Evolutionary conservation across 2,113 vertebrate species (phyloP).

Genomic region (Patagioenas fasciata): DNA sequence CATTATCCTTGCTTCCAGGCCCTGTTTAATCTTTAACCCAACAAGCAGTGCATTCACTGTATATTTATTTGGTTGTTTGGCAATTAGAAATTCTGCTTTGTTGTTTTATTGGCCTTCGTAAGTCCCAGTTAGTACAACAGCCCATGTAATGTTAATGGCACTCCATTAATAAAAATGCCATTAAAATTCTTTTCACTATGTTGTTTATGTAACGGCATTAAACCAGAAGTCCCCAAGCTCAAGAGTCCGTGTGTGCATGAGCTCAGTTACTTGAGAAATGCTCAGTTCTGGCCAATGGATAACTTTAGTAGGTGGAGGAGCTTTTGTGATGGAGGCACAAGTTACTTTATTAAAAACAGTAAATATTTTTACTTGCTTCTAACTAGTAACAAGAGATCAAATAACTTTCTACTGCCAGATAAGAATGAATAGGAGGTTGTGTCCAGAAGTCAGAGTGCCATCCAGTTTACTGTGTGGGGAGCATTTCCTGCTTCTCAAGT

Average conservation of each 20-base stretch:
- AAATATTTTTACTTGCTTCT: constrained; percentile 8
- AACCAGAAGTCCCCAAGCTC: constrained; percentile 33
- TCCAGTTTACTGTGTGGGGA: not conserved
- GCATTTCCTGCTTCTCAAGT: not conserved
- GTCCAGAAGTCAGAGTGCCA: not conserved
- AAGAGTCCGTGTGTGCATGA: not conserved
- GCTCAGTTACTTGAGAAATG: not conserved
- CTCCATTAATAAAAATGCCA: constrained; percentile 74
- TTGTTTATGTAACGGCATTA: constrained; percentile 69
- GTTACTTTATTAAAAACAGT: constrained; percentile 2
- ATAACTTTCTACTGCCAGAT: not conserved
- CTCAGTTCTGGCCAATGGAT: not conserved
- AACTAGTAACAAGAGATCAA: not conserved
- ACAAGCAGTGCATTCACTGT: constrained; percentile 56
- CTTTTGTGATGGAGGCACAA: not conserved
- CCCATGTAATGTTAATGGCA: constrained; percentile 72
- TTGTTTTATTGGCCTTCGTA: constrained; percentile 65
- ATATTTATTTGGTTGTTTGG: constrained; percentile 70
- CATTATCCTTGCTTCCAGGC: constrained; percentile 68
- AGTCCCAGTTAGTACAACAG: constrained; percentile 62
- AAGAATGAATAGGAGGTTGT: not conserved
- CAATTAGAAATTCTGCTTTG: constrained; percentile 67
- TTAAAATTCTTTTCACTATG: constrained; percentile 78
- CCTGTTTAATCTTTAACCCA: constrained; percentile 79
- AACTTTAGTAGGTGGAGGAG: not conserved